Evolutionary conservation across 2,113 vertebrate genomes (phyloP).

Genomic region (Chloropsis cyanopogon): DNA sequence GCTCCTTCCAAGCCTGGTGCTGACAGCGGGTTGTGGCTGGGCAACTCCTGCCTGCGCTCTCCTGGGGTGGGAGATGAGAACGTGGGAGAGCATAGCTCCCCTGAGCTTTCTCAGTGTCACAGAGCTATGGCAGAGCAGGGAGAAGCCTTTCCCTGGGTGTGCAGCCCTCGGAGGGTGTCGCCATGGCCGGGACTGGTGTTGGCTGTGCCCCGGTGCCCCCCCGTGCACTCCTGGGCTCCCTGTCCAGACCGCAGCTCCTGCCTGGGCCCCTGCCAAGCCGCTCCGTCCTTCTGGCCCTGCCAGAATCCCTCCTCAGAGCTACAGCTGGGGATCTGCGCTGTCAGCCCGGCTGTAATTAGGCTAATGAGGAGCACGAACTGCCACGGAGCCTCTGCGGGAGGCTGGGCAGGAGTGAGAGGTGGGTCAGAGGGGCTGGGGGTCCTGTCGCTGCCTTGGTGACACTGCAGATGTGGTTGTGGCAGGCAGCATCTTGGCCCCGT

Average conservation of each 20-base stretch:
- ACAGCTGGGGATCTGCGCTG: constrained; percentile 50
- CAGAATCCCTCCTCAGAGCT: constrained; percentile 77
- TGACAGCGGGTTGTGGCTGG: not conserved
- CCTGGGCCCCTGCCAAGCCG: constrained; percentile 59
- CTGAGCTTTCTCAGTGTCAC: not conserved
- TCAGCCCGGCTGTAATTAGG: constrained; percentile 6
- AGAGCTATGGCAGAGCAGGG: not conserved
- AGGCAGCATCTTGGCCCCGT: not conserved
- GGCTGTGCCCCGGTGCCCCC: not conserved
- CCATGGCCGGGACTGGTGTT: fast-evolving
- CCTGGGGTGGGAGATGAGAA: not conserved
- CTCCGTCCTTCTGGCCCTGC: constrained; percentile 74
- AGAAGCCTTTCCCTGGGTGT: not conserved
- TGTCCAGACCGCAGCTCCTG: constrained; percentile 54
- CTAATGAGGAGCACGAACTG: not conserved
- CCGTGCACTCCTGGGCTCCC: not conserved
- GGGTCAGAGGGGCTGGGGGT: not conserved
- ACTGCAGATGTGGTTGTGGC: fast-evolving
- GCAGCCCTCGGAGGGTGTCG: fast-evolving
- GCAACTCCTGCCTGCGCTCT: not conserved
- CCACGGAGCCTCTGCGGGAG: not conserved
- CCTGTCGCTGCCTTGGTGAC: not conserved
- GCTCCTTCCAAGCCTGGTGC: not conserved
- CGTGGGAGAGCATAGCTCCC: not conserved
- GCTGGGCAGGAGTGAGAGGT: not conserved